Evolutionary conservation across 2,888 invertebrate genomes (phyloP).

Genomic region (Scelioninae gen. 2): DNA sequence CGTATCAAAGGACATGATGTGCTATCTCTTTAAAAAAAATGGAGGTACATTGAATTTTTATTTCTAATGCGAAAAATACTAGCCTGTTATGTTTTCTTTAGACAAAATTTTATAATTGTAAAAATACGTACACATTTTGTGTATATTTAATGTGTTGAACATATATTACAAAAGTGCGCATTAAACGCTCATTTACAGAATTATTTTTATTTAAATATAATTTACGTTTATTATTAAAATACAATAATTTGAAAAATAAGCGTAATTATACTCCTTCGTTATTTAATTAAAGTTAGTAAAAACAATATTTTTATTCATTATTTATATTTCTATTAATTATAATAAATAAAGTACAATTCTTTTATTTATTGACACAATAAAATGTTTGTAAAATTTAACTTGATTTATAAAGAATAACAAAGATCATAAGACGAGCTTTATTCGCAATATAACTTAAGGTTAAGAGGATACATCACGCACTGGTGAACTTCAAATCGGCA

Average conservation of each 20-base stretch:
- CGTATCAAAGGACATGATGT: conserved; percentile 41
- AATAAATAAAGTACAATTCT: no score
- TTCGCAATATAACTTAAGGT: conserved; percentile 69
- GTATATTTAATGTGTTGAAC: no score
- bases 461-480: no score
- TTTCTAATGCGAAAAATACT: neutral
- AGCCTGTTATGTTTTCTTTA: neutral
- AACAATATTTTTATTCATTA: no score
- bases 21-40: conserved; percentile 62
- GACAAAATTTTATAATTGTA: neutral
- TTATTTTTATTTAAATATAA: no score
- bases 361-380: conserved; percentile 34
- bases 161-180: no score
- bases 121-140: neutral
- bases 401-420: conserved; percentile 63
- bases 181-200: no score
- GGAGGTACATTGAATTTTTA: conserved; percentile 11
- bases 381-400: conserved; percentile 40
- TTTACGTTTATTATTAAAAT: no score
- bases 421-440: conserved; percentile 69
- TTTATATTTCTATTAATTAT: no score
- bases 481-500: conserved; percentile 41
- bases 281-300: no score
- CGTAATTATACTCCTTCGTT: no score
- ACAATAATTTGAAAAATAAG: no score